Evolutionary conservation across 1,140 invertebrate genomes (phyloP).

Genomic region (Drosophila trapezifrons): DNA sequence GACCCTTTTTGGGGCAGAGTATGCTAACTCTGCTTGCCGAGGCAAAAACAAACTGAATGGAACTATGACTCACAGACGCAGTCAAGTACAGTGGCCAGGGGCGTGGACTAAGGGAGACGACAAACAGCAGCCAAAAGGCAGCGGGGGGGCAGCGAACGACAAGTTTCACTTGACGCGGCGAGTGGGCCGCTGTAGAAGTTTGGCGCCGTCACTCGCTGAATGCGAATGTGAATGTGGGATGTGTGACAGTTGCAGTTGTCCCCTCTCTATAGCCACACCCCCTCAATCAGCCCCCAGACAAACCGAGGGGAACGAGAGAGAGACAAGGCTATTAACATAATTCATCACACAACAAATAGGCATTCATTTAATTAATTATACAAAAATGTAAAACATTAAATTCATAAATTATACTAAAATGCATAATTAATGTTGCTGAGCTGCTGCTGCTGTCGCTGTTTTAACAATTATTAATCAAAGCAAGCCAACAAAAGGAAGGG

Average conservation of each 20-base stretch:
- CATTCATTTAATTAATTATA: conserved; percentile 59
- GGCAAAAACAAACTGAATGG: conserved; percentile 35
- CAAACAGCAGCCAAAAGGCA: conserved; percentile 12
- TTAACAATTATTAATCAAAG: conserved; percentile 31
- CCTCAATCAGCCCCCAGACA: neutral
- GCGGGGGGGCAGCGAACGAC: conserved; percentile 23
- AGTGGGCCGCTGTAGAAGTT: conserved; percentile 38
- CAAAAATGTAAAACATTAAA: conserved; percentile 50
- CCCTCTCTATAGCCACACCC: neutral
- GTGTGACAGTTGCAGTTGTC: conserved; percentile 26
- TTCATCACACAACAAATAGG: conserved; percentile 43
- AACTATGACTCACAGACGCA: conserved; percentile 52
- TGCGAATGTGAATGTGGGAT: conserved; percentile 20
- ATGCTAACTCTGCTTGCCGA: conserved; percentile 20
- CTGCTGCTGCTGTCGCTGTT: conserved; percentile 11
- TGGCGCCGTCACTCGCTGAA: conserved; percentile 27
- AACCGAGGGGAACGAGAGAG: neutral
- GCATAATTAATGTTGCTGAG: conserved; percentile 48
- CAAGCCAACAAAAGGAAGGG: neutral
- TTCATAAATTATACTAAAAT: conserved; percentile 43
- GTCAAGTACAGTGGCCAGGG: conserved; percentile 29
- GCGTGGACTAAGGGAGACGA: conserved; percentile 4
- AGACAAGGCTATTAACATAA: conserved; percentile 35
- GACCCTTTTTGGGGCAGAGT: conserved; percentile 27
- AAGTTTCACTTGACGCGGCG: conserved; percentile 37